A percentile compares a stretch with the other conserved stretches of the same genome.
Conservation (phyloP, 2,797 vertebrate species). For the Sus cebifrons region DNA sequence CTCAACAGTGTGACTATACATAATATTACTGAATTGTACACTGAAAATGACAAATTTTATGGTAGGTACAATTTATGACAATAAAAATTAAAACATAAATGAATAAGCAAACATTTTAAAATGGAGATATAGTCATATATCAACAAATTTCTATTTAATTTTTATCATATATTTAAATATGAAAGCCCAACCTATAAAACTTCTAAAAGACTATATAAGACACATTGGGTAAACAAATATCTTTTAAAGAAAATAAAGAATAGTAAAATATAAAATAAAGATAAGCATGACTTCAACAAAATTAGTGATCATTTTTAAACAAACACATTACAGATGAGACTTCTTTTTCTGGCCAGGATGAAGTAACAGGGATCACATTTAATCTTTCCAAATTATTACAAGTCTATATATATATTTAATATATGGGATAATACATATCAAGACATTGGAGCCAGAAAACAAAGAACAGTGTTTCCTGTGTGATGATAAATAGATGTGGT, state of each 20-base stretch:
- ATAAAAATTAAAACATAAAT: background rate
- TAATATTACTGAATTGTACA: background rate
- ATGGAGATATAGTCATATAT: background rate
- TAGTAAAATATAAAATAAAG: background rate
- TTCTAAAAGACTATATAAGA: background rate
- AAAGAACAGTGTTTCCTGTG: background rate
- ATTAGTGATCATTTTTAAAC: background rate
- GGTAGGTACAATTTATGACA: background rate
- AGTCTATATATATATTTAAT: background rate
- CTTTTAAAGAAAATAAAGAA: background rate
- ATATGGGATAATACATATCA: background rate
- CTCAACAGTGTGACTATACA: background rate
- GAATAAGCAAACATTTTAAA: background rate
- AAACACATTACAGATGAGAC: background rate
- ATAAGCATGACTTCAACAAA: background rate
- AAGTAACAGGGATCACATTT: background rate
- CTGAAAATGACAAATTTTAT: background rate
- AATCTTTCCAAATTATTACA: background rate
- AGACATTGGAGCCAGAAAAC: background rate
- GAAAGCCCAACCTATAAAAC: background rate
- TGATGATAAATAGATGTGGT: background rate
- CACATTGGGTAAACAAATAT: background rate
- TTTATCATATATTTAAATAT: background rate
- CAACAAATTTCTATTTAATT: background rate
- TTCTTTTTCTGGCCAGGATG: background rate